Evolutionary conservation across 2,113 vertebrate genomes (phyloP), one percentile per base, ranked within the genome.

Genomic region (Mobula hypostoma): DNA sequence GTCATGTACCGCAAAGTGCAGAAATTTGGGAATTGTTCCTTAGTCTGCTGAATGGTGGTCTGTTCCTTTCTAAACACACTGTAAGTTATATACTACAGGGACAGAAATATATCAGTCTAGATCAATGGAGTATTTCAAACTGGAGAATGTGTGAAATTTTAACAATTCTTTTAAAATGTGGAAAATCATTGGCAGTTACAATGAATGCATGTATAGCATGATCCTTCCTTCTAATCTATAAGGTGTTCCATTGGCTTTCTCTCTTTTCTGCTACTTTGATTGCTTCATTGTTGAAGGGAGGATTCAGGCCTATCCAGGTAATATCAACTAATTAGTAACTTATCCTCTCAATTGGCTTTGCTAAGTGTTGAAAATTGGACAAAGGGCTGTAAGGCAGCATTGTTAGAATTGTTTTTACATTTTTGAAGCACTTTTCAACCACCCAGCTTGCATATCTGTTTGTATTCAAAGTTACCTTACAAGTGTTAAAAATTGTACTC

Each of bases 261-360:
- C 96, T 98, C 97, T 99, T 98, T 98, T 97, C 97, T 98, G 98
- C 97, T 97, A 97, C 97, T 97, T 96, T 97, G 97, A 93, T 97
- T 96, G 97, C 98, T 98, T 98, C 98, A 96, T 97, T 96, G 96
- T 97, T 98, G 97, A 98, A 99, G 99, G 98, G 99, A 99, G 99
- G 99, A 99, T 99, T 99, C 99, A 98, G 99, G 97, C 98, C 99
- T 94, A 98, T 98, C 94, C 97, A 98, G 97, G 97, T 98, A 98
- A 98, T 88, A 96, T 94, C 94, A 93, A 95, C 94, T 96, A 95
- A 93, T 72, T 12, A 74, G 19, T 74, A 48, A 74, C 19, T 93
- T 74, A 48, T 11, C 21, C 32, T 92, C 66, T 92, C 32, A 72
- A 48, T 74, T 56, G 40, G 48, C 36, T 56, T 93, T 90, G 85